Conservation (phyloP, 2,113 vertebrate species). For the Ailurus styani region DNA sequence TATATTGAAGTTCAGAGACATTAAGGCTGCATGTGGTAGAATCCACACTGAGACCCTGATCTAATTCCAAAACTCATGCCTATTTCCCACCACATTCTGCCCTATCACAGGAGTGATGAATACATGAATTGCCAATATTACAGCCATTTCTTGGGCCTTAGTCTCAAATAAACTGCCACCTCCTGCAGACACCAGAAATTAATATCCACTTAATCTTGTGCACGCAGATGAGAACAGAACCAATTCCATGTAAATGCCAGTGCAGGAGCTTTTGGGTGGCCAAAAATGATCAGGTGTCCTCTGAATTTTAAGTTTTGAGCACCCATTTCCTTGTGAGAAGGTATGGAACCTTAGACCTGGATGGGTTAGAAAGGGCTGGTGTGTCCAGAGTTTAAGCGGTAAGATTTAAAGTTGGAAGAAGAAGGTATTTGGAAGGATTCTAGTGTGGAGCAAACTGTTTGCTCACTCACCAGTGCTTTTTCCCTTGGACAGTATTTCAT, state of each 20-base stretch:
- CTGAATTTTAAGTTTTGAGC: neutral
- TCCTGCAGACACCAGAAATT: neutral
- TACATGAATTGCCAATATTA: neutral
- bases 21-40: neutral
- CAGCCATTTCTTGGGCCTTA: neutral
- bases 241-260: neutral
- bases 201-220: neutral
- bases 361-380: neutral
- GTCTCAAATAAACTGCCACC: neutral
- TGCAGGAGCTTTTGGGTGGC: neutral
- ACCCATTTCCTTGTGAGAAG: neutral
- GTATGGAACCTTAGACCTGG: neutral
- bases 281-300: neutral
- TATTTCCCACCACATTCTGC: neutral
- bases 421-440: neutral
- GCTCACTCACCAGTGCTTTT: no score
- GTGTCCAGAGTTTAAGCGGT: neutral
- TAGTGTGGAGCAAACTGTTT: neutral
- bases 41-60: neutral
- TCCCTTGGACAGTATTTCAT: neutral
- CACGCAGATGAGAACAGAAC: neutral
- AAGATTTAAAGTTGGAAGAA: neutral
- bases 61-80: neutral
- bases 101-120: fast-evolving
- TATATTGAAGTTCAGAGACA: neutral